These are phyloP conservation scores for Venustoraphidia nigricollis DNA, from an alignment of 2,888 invertebrate genomes.

Conservation along the genomic window DNA sequence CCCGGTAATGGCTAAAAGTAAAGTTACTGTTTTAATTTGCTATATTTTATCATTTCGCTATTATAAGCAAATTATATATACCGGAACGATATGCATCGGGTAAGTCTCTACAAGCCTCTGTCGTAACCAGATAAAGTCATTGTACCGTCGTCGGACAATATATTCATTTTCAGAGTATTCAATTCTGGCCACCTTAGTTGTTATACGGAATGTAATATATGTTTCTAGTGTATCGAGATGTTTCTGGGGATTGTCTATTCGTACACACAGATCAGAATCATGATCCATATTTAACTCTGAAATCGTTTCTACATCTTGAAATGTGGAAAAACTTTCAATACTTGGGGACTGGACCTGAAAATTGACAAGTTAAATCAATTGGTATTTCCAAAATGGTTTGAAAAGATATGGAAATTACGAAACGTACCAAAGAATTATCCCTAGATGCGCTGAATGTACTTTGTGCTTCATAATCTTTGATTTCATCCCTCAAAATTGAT, in stretches of 20 bases:
- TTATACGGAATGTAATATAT: slow-evolving; percentile 51
- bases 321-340: slow-evolving; percentile 41
- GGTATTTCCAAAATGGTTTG: background rate
- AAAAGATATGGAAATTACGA: background rate
- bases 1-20: slow-evolving; percentile 47
- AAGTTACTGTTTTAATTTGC: slow-evolving; percentile 9
- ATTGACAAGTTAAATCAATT: background rate
- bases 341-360: slow-evolving; percentile 39
- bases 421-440: slow-evolving; percentile 24
- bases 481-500: slow-evolving; percentile 19
- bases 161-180: slow-evolving; percentile 48
- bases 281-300: slow-evolving; percentile 37
- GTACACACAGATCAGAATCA: slow-evolving; percentile 42
- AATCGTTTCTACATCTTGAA: slow-evolving; percentile 37
- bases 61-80: slow-evolving; percentile 23
- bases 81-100: slow-evolving; percentile 51
- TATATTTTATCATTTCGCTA: slow-evolving; percentile 7
- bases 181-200: slow-evolving; percentile 47
- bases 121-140: slow-evolving; percentile 55
- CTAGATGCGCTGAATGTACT: slow-evolving; percentile 23
- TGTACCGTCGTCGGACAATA: slow-evolving; percentile 48
- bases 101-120: slow-evolving; percentile 46
- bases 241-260: slow-evolving; percentile 58
- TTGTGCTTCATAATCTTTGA: slow-evolving; percentile 22
- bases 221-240: slow-evolving; percentile 55